Percentiles rank a stretch among this genome's conserved stretches.
Conservation (phyloP, 2,797 vertebrate species). For the Malacoctenus gilli region DNA sequence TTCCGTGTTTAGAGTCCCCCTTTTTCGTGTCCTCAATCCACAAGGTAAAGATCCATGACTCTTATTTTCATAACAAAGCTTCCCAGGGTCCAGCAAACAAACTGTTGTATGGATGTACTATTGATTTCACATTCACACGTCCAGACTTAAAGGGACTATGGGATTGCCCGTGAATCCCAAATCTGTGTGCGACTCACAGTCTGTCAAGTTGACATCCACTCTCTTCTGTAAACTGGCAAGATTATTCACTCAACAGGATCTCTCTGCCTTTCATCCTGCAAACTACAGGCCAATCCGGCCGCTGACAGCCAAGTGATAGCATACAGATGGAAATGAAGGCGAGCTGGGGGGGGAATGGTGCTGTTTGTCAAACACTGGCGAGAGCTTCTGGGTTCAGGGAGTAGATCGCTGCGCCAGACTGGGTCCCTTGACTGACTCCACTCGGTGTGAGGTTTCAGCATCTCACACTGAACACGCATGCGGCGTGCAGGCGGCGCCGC, state of each 20-base stretch:
- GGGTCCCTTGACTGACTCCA: conserved; percentile 49
- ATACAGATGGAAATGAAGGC: conserved; percentile 84
- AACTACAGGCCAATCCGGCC: conserved; percentile 81
- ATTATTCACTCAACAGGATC: conserved; percentile 88
- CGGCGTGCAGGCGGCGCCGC: conserved; percentile 15
- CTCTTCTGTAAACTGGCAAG: conserved; percentile 83
- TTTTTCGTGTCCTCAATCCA: conserved; percentile 77
- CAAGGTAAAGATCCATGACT: conserved; percentile 78
- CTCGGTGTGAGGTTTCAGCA: conserved; percentile 47
- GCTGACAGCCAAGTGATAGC: conserved; percentile 84
- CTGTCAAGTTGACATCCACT: conserved; percentile 84
- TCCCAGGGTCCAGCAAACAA: conserved; percentile 81
- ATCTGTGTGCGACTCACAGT: conserved; percentile 81
- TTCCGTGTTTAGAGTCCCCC: conserved; percentile 65
- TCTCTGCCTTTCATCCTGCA: conserved; percentile 79
- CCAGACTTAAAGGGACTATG: conserved; percentile 80
- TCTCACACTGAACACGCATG: conserved; percentile 38
- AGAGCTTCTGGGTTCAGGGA: conserved; percentile 68
- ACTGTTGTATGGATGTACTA: conserved; percentile 85
- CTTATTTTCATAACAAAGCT: conserved; percentile 81
- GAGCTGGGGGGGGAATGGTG: conserved; percentile 65
- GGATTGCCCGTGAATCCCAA: conserved; percentile 81
- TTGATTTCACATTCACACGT: conserved; percentile 88
- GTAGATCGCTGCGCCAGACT: conserved; percentile 47
- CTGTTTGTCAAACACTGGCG: conserved; percentile 74